Evolutionary conservation across 2,888 invertebrate genomes (phyloP).

Genomic region (Calameuta pallipes): DNA sequence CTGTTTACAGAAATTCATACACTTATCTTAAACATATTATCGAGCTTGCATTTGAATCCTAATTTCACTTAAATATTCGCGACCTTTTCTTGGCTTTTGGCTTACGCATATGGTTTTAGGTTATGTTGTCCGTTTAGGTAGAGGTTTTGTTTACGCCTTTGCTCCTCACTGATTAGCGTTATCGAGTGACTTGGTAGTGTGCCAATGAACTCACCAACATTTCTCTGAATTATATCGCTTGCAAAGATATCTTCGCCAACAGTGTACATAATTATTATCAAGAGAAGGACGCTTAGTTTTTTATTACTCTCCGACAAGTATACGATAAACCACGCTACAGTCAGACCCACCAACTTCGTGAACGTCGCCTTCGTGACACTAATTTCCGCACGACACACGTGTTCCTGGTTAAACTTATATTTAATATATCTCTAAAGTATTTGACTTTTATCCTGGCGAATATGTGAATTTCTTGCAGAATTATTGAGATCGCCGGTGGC

Average conservation of each 20-base stretch:
- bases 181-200: background rate
- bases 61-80: background rate
- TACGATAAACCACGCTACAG: background rate
- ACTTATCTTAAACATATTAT: background rate
- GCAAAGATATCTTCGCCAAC: background rate
- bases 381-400: background rate
- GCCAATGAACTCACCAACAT: background rate
- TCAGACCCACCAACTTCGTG: background rate
- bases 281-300: background rate
- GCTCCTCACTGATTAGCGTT: background rate
- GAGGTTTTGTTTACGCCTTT: background rate
- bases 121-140: background rate
- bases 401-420: background rate
- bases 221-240: background rate
- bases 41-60: background rate
- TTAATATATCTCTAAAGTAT: background rate
- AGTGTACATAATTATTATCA: background rate
- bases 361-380: background rate
- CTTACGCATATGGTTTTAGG: background rate
- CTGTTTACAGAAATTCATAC: background rate
- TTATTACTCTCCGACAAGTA: background rate
- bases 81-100: background rate
- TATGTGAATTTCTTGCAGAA: slow-evolving; percentile 63
- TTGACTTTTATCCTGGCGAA: background rate
- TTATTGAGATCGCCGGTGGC: slow-evolving; percentile 84